Evolutionary conservation across 2,113 vertebrate species (phyloP).

Genomic region (Aix galericulata): DNA sequence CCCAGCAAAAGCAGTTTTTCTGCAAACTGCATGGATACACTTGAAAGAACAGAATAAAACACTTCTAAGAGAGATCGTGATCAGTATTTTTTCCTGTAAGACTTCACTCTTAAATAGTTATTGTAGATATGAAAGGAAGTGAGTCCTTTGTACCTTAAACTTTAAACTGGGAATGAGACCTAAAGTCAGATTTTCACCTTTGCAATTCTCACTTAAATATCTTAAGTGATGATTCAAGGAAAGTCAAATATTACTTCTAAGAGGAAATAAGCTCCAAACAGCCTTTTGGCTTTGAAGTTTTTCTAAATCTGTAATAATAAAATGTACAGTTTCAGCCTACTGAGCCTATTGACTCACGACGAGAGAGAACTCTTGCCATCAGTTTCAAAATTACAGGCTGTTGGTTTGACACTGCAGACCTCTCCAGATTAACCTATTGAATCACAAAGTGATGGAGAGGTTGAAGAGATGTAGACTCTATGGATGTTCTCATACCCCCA

Average conservation of each 20-base stretch:
- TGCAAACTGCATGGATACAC: not conserved
- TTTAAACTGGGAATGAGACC: not conserved
- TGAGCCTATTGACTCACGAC: not conserved
- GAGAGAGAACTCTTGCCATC: not conserved
- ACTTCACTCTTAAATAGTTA: not conserved
- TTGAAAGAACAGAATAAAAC: not conserved
- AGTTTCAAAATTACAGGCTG: not conserved
- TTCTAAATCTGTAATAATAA: not conserved
- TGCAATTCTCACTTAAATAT: not conserved
- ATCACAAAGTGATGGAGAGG: not conserved
- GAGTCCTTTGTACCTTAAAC: not conserved
- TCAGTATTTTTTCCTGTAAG: not conserved
- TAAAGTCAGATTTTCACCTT: not conserved
- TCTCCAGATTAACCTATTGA: not conserved
- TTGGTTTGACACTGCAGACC: not conserved
- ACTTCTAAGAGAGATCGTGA: not conserved
- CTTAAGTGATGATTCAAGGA: not conserved
- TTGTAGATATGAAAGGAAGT: not conserved
- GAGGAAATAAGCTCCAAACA: not conserved
- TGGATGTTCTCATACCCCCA: not conserved
- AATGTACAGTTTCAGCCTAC: not conserved
- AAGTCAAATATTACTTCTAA: not conserved
- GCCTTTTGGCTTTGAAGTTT: not conserved
- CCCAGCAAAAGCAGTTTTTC: not conserved
- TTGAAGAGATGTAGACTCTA: not conserved